phyloP scores from a whole-genome alignment of 2,113 vertebrate genomes.

The Lampris incognitus region DNA sequence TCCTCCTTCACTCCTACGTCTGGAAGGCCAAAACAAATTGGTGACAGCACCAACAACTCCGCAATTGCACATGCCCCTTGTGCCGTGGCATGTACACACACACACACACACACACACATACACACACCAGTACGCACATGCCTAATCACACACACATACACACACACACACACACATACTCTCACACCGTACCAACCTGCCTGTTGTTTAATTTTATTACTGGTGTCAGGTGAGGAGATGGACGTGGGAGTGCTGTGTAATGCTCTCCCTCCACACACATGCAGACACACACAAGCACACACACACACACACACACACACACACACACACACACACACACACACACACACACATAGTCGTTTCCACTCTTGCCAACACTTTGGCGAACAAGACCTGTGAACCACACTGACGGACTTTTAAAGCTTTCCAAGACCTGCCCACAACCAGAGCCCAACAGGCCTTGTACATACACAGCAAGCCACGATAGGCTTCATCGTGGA shows the following conservation, averaged over 20 bases:
- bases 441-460: constrained; percentile 58
- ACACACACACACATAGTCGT: constrained; percentile 66
- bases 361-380: constrained; percentile 77
- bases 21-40: constrained; percentile 74
- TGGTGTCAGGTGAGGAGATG: constrained; percentile 80
- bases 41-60: constrained; percentile 78
- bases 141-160: constrained; percentile 35
- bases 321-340: constrained; percentile 58
- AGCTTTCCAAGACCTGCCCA: constrained; percentile 70
- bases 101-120: constrained; percentile 38
- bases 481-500: constrained; percentile 48
- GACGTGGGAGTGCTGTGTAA: constrained; percentile 79
- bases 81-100: constrained; percentile 27
- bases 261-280: constrained; percentile 64
- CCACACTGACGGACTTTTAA: constrained; percentile 75
- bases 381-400: constrained; percentile 80
- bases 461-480: constrained; percentile 64
- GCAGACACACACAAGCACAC: constrained; percentile 14
- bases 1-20: constrained; percentile 76
- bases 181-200: constrained; percentile 61
- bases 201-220: constrained; percentile 80
- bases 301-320: constrained; percentile 42
- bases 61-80: constrained; percentile 36
- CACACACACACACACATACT: constrained; percentile 30
- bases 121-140: constrained; percentile 58